phyloP scores from a whole-genome alignment of 2,797 vertebrate species.

The Psittacula echo region DNA sequence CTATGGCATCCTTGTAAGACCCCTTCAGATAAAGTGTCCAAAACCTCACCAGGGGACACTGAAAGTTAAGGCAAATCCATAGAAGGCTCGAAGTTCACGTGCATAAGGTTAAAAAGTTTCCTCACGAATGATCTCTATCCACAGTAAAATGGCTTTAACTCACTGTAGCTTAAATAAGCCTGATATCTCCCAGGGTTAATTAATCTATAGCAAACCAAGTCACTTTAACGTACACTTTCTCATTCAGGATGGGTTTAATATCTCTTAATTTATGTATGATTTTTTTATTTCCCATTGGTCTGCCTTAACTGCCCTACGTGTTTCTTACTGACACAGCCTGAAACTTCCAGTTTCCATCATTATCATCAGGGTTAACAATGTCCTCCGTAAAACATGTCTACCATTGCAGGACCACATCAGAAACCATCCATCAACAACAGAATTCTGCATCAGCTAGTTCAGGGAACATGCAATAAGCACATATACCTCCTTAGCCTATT shows the following conservation, averaged over 20 bases:
- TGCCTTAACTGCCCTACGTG: not conserved
- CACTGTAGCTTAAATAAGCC: constrained; percentile 51
- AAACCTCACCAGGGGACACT: not conserved
- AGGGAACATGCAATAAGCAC: not conserved
- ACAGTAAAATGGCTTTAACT: constrained; percentile 36
- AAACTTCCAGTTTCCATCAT: not conserved
- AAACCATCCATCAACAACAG: not conserved
- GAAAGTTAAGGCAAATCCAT: not conserved
- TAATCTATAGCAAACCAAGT: constrained; percentile 49
- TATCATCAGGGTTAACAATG: fast-evolving
- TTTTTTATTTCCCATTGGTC: not conserved
- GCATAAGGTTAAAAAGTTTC: constrained; percentile 1
- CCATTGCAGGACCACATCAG: not conserved
- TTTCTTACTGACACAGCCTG: not conserved
- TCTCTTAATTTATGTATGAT: not conserved
- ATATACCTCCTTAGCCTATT: not conserved
- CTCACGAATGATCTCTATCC: not conserved
- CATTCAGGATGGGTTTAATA: not conserved
- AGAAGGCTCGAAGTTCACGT: not conserved
- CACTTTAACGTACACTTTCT: constrained; percentile 3
- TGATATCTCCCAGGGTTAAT: constrained; percentile 43
- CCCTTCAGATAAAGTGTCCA: not conserved
- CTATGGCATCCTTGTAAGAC: not conserved
- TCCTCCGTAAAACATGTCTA: not conserved
- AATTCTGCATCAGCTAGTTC: not conserved